phyloP scores from a whole-genome alignment of 1,140 invertebrate species.

The Drosophila insularis region DNA sequence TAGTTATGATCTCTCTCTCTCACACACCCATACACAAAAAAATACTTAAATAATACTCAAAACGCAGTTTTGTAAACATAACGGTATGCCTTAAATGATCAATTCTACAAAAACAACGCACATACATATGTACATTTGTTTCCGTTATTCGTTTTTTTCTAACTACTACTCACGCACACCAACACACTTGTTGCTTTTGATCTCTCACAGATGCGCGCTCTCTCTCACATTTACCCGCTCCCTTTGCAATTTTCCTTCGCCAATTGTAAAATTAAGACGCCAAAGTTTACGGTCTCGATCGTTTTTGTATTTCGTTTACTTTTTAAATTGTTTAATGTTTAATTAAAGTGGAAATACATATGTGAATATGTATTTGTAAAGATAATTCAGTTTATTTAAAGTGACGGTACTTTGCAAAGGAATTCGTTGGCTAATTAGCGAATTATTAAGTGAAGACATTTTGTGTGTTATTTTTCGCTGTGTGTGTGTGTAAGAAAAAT shows the following conservation, averaged over 20 bases:
- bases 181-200: neutral
- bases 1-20: no score
- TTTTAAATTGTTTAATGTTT: neutral
- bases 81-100: no score
- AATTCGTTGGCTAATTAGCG: neutral
- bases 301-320: neutral
- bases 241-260: neutral
- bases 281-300: neutral
- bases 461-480: no score
- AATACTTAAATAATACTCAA: no score
- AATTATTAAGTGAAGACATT: no score
- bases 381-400: neutral
- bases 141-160: neutral
- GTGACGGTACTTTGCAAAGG: neutral
- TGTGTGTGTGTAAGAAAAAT: neutral
- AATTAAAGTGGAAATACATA: neutral
- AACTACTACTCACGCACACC: neutral
- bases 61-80: no score
- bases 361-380: no score
- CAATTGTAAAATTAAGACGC: neutral
- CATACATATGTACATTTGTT: neutral
- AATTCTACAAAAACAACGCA: no score
- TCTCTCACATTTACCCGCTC: neutral
- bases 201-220: neutral
- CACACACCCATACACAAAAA: no score